A percentile compares a stretch with the other conserved stretches of the same genome.
These are phyloP conservation scores for Calliopum simillimum DNA, from an alignment of 2,888 invertebrate genomes.

Conservation along the genomic window DNA sequence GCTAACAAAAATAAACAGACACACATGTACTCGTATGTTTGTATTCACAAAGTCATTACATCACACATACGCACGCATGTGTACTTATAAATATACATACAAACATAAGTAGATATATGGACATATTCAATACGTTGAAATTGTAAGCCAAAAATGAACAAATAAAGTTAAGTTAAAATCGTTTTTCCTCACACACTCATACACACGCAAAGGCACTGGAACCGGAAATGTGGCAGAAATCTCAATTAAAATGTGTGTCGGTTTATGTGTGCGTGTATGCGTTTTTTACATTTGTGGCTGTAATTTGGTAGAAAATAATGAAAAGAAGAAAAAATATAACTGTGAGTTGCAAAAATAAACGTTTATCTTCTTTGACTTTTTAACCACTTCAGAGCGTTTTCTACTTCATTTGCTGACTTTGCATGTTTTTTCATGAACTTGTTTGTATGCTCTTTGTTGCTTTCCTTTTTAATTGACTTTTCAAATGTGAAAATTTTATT, in stretches of 20 bases:
- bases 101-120: not conserved
- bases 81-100: no score
- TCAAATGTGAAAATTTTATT: not conserved
- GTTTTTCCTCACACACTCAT: no score
- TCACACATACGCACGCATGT: not conserved
- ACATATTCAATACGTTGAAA: not conserved
- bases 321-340: not conserved
- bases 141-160: not conserved
- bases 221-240: not conserved
- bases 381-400: no score
- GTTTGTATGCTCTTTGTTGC: not conserved
- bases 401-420: no score
- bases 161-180: not conserved
- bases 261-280: not conserved
- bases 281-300: not conserved
- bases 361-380: not conserved
- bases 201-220: not conserved
- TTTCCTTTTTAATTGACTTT: conserved; percentile 8
- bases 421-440: conserved; percentile 2
- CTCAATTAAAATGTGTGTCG: not conserved
- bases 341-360: not conserved
- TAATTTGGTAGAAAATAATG: not conserved
- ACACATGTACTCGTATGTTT: not conserved
- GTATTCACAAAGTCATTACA: not conserved
- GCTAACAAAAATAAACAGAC: not conserved